Conservation (phyloP, 2,113 vertebrate species). For the Marmota flaviventris region DNA sequence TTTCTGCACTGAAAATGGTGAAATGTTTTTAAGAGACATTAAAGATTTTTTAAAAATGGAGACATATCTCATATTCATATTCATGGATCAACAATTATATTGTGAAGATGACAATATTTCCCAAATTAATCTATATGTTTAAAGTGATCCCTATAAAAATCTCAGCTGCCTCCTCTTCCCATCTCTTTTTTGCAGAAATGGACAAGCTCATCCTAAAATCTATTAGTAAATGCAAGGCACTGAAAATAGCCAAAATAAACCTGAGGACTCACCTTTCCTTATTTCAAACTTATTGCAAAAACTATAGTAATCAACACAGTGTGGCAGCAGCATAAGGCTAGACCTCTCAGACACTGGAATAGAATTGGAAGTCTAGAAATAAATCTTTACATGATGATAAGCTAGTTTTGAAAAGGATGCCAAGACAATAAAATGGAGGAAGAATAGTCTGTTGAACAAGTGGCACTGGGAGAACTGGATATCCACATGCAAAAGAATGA, state of each 20-base stretch:
- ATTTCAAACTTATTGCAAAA: background rate
- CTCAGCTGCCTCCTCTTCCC: background rate
- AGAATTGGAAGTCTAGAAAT: background rate
- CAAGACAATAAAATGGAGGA: slow-evolving; percentile 1
- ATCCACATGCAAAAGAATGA: background rate
- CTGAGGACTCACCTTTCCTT: background rate
- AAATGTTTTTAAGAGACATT: slow-evolving; percentile 3
- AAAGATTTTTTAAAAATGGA: background rate
- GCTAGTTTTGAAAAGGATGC: background rate
- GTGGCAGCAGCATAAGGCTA: background rate
- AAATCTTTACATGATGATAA: background rate
- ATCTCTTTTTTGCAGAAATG: background rate
- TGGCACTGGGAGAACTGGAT: background rate
- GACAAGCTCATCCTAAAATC: background rate
- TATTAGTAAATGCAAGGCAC: slow-evolving; percentile 1
- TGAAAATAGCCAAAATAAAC: background rate
- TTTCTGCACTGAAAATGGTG: background rate
- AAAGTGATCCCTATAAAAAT: background rate
- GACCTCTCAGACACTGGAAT: background rate
- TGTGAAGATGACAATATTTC: background rate
- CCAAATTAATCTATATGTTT: background rate
- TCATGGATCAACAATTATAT: background rate
- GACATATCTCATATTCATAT: background rate
- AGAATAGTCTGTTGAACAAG: background rate
- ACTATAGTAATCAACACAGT: background rate